Conservation (phyloP, 2,113 vertebrate genomes). For the Hyperopisus bebe region DNA sequence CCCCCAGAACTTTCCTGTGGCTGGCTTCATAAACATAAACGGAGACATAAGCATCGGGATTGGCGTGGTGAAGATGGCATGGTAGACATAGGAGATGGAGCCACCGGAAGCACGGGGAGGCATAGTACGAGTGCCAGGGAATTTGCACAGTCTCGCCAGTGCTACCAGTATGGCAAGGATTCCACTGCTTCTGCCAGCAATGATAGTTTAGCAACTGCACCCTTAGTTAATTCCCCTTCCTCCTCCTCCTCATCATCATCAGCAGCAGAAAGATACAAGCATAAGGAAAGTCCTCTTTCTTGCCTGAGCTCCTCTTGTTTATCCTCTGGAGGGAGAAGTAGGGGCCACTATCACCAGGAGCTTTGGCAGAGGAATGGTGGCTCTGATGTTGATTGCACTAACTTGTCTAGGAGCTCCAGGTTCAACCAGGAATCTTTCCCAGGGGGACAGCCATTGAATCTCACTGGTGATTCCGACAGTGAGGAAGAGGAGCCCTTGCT, state of each 20-base stretch:
- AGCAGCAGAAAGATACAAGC: constrained; percentile 69
- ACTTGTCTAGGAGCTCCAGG: constrained; percentile 50
- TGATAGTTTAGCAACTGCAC: constrained; percentile 46
- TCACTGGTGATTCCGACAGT: constrained; percentile 58
- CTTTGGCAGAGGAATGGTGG: constrained; percentile 60
- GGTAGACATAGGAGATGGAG: constrained; percentile 40
- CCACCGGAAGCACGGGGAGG: constrained; percentile 34
- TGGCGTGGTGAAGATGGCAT: constrained; percentile 54
- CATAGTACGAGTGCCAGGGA: constrained; percentile 52
- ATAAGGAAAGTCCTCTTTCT: constrained; percentile 60
- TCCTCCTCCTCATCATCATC: constrained; percentile 67
- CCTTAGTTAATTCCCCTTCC: constrained; percentile 62
- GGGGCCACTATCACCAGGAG: constrained; percentile 54
- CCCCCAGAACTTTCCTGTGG: constrained; percentile 91
- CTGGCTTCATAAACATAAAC: constrained; percentile 92
- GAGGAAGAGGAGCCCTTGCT: constrained; percentile 61
- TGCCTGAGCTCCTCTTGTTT: constrained; percentile 63
- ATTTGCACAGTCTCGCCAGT: constrained; percentile 79
- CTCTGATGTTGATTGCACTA: constrained; percentile 58
- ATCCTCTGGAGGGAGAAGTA: constrained; percentile 47
- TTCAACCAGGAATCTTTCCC: constrained; percentile 51
- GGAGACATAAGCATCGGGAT: constrained; percentile 91
- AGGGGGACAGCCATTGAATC: constrained; percentile 48
- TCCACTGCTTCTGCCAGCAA: constrained; percentile 42
- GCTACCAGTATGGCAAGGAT: constrained; percentile 85